Percentiles rank a stretch among this genome's conserved stretches.
Evolutionary conservation across 2,113 vertebrate species (phyloP).

Genomic region (Helogale parvula): DNA sequence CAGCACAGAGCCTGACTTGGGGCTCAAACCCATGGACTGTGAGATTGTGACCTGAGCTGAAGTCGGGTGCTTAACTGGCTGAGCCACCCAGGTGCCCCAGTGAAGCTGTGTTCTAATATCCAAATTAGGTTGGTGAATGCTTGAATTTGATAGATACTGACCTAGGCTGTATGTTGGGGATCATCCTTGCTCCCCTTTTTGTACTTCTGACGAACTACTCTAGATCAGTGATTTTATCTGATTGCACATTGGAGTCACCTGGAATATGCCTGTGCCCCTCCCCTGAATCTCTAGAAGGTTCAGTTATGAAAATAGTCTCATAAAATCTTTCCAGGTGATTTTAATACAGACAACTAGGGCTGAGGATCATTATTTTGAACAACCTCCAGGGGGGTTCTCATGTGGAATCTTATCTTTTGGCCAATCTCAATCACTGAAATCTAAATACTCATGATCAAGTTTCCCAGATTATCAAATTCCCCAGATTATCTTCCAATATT

Average conservation of each 20-base stretch:
- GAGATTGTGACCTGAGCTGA: too few species aligned
- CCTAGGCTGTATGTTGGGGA: background rate
- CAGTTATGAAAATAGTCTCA: background rate
- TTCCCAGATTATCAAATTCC: background rate
- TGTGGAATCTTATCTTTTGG: background rate
- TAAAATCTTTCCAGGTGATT: background rate
- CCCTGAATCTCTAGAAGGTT: background rate
- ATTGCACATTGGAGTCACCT: background rate
- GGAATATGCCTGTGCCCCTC: background rate
- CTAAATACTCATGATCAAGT: background rate
- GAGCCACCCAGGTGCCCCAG: too few species aligned
- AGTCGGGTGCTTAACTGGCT: too few species aligned
- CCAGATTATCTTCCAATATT: background rate
- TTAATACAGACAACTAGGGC: background rate
- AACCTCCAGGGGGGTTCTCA: background rate
- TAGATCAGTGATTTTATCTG: background rate
- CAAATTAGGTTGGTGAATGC: accelerated
- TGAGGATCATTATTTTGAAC: background rate
- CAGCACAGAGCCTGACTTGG: too few species aligned
- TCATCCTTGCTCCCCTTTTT: background rate
- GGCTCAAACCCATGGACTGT: too few species aligned
- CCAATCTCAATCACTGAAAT: background rate
- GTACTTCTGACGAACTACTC: background rate
- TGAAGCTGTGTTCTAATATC: background rate
- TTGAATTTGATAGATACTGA: background rate